Conservation (phyloP, 2,888 invertebrate species). For the Unio pictorum region DNA sequence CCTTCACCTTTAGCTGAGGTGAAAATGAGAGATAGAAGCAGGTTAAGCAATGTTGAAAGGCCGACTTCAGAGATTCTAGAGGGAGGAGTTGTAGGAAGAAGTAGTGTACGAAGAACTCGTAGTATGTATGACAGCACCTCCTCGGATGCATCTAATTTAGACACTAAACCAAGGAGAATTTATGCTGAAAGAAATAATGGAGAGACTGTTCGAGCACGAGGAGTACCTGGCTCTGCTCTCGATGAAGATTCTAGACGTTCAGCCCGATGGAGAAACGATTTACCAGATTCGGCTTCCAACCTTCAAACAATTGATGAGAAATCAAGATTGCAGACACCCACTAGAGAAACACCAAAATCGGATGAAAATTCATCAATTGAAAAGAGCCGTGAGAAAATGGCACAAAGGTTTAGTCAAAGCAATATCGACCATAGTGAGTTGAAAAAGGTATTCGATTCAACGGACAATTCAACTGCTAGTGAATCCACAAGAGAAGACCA, state of each 20-base stretch:
- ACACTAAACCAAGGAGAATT: slow-evolving; percentile 12
- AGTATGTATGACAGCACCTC: slow-evolving; percentile 43
- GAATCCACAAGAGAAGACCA: slow-evolving; percentile 25
- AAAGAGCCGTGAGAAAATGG: slow-evolving; percentile 28
- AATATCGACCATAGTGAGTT: slow-evolving; percentile 48
- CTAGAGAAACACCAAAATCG: slow-evolving; percentile 15
- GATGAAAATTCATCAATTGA: slow-evolving; percentile 15
- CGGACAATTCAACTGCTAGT: slow-evolving; percentile 23
- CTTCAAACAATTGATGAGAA: slow-evolving; percentile 58
- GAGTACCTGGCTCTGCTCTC: slow-evolving; percentile 13
- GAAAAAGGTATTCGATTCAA: slow-evolving; percentile 27
- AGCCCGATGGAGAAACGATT: slow-evolving; percentile 47
- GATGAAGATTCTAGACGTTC: slow-evolving; percentile 26
- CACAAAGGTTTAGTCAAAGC: slow-evolving; percentile 40
- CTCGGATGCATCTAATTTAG: slow-evolving; percentile 1
- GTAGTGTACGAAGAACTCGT: slow-evolving; percentile 38
- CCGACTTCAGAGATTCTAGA: slow-evolving; percentile 36
- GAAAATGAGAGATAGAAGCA: slow-evolving; percentile 20
- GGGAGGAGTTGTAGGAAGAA: slow-evolving; percentile 27
- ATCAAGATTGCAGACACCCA: slow-evolving; percentile 36
- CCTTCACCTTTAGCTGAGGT: slow-evolving; percentile 43
- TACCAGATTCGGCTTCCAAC: slow-evolving; percentile 28
- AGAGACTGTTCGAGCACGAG: slow-evolving; percentile 2
- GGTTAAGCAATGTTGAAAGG: slow-evolving; percentile 21
- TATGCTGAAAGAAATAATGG: slow-evolving; percentile 33